These are phyloP conservation scores for Datnioides undecimradiatus DNA, from an alignment of 2,113 vertebrate species.

Conservation along the genomic window DNA sequence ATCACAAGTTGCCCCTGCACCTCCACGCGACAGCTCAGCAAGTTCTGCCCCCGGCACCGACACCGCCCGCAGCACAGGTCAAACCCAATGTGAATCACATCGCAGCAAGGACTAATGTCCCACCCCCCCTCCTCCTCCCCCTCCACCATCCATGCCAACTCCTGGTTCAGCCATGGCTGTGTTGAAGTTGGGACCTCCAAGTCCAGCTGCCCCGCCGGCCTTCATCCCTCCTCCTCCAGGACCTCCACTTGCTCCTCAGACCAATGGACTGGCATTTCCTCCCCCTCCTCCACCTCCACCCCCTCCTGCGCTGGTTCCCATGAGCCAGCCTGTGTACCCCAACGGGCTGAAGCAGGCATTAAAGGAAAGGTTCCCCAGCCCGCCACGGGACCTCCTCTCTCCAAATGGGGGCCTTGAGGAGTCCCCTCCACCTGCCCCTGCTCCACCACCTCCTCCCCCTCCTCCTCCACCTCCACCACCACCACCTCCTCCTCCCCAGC, in stretches of 20 bases:
- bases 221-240: constrained; percentile 82
- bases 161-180: constrained; percentile 91
- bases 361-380: constrained; percentile 86
- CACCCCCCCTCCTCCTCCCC: constrained; percentile 84
- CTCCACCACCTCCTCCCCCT: constrained; percentile 70
- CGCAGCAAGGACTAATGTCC: constrained; percentile 84
- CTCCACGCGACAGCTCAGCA: constrained; percentile 53
- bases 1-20: constrained; percentile 33
- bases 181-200: constrained; percentile 84
- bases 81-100: constrained; percentile 85
- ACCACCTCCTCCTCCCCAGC: constrained; percentile 67
- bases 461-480: constrained; percentile 77
- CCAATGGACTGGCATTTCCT: constrained; percentile 71
- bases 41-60: constrained; percentile 57
- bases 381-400: constrained; percentile 77
- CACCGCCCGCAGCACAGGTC: constrained; percentile 25
- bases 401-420: constrained; percentile 62
- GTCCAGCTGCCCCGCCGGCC: constrained; percentile 71
- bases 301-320: constrained; percentile 61
- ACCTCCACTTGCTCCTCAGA: constrained; percentile 63
- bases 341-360: constrained; percentile 69
- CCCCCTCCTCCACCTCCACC: constrained; percentile 76
- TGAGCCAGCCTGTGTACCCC: constrained; percentile 28
- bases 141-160: constrained; percentile 83
- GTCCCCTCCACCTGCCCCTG: constrained; percentile 72